Evolutionary conservation across 2,797 vertebrate species (phyloP).

Genomic region (Ammospiza maritima): DNA sequence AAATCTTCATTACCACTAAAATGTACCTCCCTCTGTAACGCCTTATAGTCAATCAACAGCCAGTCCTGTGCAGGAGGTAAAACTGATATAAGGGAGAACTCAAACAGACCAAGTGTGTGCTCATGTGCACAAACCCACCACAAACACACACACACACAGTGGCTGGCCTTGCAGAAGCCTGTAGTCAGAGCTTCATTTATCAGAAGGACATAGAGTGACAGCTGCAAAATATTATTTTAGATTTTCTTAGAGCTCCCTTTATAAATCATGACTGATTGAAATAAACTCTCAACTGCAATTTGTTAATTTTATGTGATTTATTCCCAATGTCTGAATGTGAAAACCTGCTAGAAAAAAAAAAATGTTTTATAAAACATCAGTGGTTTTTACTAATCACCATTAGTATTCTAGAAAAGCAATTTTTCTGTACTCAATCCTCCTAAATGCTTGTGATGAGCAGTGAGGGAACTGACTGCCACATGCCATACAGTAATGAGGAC

Average conservation of each 20-base stretch:
- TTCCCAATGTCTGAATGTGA: not conserved
- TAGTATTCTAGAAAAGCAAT: not conserved
- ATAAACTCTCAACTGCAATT: constrained; percentile 26
- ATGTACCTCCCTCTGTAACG: not conserved
- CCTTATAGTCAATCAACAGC: not conserved
- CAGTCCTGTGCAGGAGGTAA: not conserved
- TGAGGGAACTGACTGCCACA: constrained; percentile 1
- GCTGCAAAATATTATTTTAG: not conserved
- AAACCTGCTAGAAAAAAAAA: not conserved
- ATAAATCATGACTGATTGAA: constrained; percentile 32
- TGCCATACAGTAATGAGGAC: not conserved
- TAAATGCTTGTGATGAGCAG: not conserved
- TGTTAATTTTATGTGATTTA: constrained; percentile 25
- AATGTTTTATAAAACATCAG: not conserved
- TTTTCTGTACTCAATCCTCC: not conserved
- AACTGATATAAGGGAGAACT: not conserved
- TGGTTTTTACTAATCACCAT: not conserved
- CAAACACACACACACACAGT: accelerated
- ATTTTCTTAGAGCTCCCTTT: not conserved
- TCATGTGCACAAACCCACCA: not conserved
- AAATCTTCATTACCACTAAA: not conserved
- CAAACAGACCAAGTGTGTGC: not conserved
- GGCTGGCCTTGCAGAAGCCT: not conserved
- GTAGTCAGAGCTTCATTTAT: not conserved
- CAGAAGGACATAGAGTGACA: not conserved